Percentiles rank a stretch among this genome's conserved stretches.
Evolutionary conservation across 2,797 vertebrate genomes (phyloP).

Genomic region (Naso thynnoides): DNA sequence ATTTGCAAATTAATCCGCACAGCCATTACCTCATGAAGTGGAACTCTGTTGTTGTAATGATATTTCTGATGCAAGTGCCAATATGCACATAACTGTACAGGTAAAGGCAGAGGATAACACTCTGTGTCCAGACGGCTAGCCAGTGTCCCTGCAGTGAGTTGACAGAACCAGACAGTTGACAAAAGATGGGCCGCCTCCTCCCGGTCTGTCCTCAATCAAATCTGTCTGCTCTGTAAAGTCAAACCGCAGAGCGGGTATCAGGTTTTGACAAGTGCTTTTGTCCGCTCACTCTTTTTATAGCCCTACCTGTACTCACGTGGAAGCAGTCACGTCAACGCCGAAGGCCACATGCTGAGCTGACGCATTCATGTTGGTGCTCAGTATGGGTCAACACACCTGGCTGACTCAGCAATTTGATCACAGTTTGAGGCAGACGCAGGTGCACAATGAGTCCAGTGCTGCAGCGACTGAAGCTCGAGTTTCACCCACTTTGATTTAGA

Average conservation of each 20-base stretch:
- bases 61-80: constrained; percentile 8
- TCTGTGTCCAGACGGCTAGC: neutral
- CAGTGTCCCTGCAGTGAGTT: constrained; percentile 8
- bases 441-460: constrained; percentile 15
- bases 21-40: too few relatives aligned
- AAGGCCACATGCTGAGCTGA: constrained; percentile 50
- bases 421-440: constrained; percentile 29
- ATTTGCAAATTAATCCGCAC: neutral
- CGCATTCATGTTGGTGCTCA: constrained; percentile 52
- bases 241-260: constrained; percentile 67
- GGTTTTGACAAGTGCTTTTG: constrained; percentile 72
- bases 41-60: neutral
- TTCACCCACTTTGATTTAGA: constrained; percentile 30
- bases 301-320: constrained; percentile 54
- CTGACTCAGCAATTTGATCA: constrained; percentile 50
- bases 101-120: neutral
- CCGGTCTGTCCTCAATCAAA: constrained; percentile 36
- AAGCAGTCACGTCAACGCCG: constrained; percentile 49
- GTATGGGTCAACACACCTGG: constrained; percentile 68
- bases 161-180: constrained; percentile 39
- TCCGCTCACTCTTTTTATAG: constrained; percentile 64
- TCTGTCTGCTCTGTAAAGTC: constrained; percentile 62
- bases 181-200: constrained; percentile 30
- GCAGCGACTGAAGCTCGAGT: constrained; percentile 12
- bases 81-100: neutral